Percentiles rank a stretch among this genome's conserved stretches.
Evolutionary conservation across 2,888 invertebrate species (phyloP).

Genomic region (Papilio gigon): DNA sequence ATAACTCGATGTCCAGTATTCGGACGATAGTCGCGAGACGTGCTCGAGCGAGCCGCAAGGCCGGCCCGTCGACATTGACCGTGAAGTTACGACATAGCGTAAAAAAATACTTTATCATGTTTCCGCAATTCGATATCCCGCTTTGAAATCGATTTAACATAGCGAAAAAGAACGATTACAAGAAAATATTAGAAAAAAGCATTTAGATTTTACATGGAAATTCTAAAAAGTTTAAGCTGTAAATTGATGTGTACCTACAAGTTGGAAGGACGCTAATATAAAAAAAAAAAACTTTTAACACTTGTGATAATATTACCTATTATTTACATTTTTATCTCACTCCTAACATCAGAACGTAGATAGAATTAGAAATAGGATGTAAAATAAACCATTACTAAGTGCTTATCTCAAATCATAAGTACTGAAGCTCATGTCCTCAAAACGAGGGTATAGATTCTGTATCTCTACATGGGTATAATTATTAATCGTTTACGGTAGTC

Average conservation of each 20-base stretch:
- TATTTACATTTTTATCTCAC: too few species aligned
- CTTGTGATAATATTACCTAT: not conserved
- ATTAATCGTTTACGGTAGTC: too few species aligned
- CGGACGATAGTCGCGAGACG: conserved; percentile 64
- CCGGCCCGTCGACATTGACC: conserved; percentile 79
- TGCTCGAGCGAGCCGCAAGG: conserved; percentile 74
- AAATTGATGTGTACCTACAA: not conserved
- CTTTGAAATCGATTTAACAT: conserved; percentile 42
- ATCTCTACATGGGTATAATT: too few species aligned
- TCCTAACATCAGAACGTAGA: too few species aligned
- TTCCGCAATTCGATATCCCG: conserved; percentile 73
- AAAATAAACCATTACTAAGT: too few species aligned
- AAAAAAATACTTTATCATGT: conserved; percentile 70
- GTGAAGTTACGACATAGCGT: conserved; percentile 71
- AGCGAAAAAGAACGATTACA: conserved; percentile 36
- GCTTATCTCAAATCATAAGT: too few species aligned
- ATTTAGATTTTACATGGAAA: not conserved
- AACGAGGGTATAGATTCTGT: too few species aligned
- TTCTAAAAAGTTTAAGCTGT: not conserved
- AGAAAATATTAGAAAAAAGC: conserved; percentile 1
- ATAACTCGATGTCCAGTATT: conserved; percentile 66
- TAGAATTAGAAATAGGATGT: too few species aligned
- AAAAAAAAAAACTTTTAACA: too few species aligned
- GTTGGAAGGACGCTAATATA: not conserved
- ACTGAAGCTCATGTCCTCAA: too few species aligned